These are phyloP conservation scores for Herminia tarsipennalis DNA, from an alignment of 2,888 invertebrate genomes.

Conservation along the genomic window DNA sequence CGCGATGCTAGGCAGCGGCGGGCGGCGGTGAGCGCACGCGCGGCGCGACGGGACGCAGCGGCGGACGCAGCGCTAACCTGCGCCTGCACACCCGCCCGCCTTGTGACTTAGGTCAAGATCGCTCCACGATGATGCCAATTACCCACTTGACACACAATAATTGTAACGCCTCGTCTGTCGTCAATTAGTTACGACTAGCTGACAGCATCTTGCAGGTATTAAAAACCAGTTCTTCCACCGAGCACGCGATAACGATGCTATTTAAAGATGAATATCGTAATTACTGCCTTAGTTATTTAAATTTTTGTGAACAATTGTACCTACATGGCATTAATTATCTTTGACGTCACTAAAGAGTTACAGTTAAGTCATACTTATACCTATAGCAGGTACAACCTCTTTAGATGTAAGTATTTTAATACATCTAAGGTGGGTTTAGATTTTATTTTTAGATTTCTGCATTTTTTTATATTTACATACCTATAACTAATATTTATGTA, in stretches of 20 bases:
- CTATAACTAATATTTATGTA: neutral
- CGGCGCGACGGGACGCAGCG: neutral
- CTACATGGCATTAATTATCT: constrained; percentile 18
- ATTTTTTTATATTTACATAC: no score
- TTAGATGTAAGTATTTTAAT: no score
- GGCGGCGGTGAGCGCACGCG: constrained; percentile 24
- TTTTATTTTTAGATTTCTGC: no score
- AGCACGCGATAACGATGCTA: constrained; percentile 60
- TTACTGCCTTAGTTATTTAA: constrained; percentile 37
- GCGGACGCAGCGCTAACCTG: constrained; percentile 13
- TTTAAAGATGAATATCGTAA: constrained; percentile 57
- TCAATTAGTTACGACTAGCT: constrained; percentile 65
- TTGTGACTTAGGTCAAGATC: constrained; percentile 55
- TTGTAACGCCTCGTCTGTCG: constrained; percentile 70
- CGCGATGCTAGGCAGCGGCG: constrained; percentile 55
- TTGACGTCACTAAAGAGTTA: constrained; percentile 17
- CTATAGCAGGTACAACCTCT: no score
- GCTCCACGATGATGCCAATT: constrained; percentile 59
- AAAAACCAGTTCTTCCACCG: constrained; percentile 61
- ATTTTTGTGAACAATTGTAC: constrained; percentile 14
- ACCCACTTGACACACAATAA: constrained; percentile 66
- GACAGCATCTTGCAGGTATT: constrained; percentile 60
- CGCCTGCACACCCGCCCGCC: constrained; percentile 39
- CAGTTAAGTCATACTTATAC: neutral
- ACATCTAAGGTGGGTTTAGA: no score